Evolutionary conservation across 2,888 invertebrate species (phyloP).

Genomic region (Temnothorax ravouxi): DNA sequence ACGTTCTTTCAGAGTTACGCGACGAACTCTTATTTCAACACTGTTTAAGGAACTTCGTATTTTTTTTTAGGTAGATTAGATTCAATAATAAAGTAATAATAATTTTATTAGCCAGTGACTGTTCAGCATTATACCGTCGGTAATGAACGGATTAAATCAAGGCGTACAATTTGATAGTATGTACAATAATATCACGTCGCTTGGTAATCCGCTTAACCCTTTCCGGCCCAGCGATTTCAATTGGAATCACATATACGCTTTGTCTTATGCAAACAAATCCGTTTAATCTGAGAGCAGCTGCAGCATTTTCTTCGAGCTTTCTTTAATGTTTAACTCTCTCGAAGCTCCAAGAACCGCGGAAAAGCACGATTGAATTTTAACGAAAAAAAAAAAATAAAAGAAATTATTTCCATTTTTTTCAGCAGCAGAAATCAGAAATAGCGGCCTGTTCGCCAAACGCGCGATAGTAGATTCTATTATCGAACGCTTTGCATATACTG

Average conservation of each 20-base stretch:
- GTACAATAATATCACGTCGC: constrained; percentile 59
- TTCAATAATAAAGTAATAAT: not conserved
- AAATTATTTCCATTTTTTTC: not conserved
- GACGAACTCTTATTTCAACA: not conserved
- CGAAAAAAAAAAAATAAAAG: not conserved
- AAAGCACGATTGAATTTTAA: not conserved
- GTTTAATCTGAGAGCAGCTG: constrained; percentile 39
- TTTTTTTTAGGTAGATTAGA: not conserved
- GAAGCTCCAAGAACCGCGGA: not conserved
- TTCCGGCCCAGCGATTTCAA: constrained; percentile 49
- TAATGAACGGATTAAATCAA: constrained; percentile 55
- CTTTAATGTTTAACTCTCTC: not conserved
- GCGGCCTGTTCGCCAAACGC: not conserved
- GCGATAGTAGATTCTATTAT: not conserved
- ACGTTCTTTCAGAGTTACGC: not conserved
- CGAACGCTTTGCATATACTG: not conserved
- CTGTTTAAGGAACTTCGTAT: not conserved
- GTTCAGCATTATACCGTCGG: constrained; percentile 18
- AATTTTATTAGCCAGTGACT: constrained; percentile 24
- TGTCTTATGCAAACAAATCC: constrained; percentile 42
- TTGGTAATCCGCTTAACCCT: constrained; percentile 57
- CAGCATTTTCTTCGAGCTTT: constrained; percentile 4
- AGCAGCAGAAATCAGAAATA: not conserved
- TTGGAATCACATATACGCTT: constrained; percentile 49
- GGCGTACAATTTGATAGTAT: constrained; percentile 57